Conservation (phyloP, 2,888 invertebrate genomes). For the Diabrotica balteata region DNA sequence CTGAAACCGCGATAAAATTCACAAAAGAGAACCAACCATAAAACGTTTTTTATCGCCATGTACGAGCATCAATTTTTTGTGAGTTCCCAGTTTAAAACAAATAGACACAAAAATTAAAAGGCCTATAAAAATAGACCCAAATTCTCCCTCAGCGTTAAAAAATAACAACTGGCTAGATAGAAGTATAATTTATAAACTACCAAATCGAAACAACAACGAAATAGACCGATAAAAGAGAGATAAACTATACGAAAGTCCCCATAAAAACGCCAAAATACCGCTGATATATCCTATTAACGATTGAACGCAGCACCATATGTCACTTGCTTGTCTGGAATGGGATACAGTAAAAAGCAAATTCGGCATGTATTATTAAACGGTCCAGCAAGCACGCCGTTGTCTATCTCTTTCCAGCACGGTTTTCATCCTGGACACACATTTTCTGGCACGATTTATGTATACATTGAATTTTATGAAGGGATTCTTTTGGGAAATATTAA, state of each 20-base stretch:
- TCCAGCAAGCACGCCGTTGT: conserved; percentile 29
- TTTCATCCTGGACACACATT: too few relatives aligned
- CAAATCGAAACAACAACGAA: conserved; percentile 25
- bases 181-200: conserved; percentile 24
- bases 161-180: conserved; percentile 1
- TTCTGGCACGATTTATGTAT: too few relatives aligned
- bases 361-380: conserved; percentile 49
- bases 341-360: conserved; percentile 54
- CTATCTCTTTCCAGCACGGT: conserved; percentile 10
- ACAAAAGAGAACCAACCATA: too few relatives aligned
- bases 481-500: too few relatives aligned
- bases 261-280: conserved; percentile 34
- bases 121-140: conserved; percentile 9
- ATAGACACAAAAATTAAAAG: conserved; percentile 2
- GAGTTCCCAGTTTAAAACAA: background rate
- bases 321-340: conserved; percentile 27
- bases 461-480: too few relatives aligned
- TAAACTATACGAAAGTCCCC: conserved; percentile 26
- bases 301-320: conserved; percentile 32
- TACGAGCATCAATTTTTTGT: too few relatives aligned
- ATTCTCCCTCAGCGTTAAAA: background rate
- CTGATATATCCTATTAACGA: conserved; percentile 34
- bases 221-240: conserved; percentile 29
- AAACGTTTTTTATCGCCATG: too few relatives aligned
- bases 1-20: too few relatives aligned